These are phyloP conservation scores for Halictus ligatus DNA, from an alignment of 2,888 invertebrate species.

Conservation along the genomic window DNA sequence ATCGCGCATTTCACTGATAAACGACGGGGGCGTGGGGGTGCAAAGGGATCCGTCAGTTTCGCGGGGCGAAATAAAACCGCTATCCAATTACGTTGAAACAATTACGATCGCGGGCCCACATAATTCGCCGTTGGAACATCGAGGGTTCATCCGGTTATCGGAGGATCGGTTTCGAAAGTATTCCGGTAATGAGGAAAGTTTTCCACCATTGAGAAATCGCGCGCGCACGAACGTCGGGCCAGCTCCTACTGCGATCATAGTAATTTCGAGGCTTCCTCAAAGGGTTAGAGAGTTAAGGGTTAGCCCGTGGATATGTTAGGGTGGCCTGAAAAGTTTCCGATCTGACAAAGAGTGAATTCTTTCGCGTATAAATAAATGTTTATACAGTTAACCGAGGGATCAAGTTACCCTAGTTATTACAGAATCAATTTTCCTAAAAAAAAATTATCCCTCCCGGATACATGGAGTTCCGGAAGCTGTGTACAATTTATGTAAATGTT, in stretches of 20 bases:
- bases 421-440: no score
- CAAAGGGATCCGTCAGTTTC: background rate
- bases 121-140: constrained; percentile 34
- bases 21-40: background rate
- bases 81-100: constrained; percentile 50
- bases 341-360: no score
- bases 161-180: constrained; percentile 59
- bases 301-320: background rate
- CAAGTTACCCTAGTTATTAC: no score
- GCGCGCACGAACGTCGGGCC: background rate
- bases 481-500: background rate
- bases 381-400: no score
- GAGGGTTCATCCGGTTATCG: constrained; percentile 65
- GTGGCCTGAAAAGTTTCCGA: no score
- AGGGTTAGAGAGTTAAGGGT: background rate
- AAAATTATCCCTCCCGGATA: background rate
- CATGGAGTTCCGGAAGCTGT: background rate
- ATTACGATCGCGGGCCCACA: constrained; percentile 44
- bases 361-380: no score
- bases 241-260: background rate
- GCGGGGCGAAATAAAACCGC: constrained; percentile 15
- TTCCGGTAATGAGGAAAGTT: constrained; percentile 69
- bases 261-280: constrained; percentile 16
- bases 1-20: constrained; percentile 5
- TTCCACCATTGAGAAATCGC: constrained; percentile 49